Evolutionary conservation across 2,888 invertebrate genomes (phyloP), one percentile per base, ranked within the genome.

Genomic region (Phoenoteleia sp.): DNA sequence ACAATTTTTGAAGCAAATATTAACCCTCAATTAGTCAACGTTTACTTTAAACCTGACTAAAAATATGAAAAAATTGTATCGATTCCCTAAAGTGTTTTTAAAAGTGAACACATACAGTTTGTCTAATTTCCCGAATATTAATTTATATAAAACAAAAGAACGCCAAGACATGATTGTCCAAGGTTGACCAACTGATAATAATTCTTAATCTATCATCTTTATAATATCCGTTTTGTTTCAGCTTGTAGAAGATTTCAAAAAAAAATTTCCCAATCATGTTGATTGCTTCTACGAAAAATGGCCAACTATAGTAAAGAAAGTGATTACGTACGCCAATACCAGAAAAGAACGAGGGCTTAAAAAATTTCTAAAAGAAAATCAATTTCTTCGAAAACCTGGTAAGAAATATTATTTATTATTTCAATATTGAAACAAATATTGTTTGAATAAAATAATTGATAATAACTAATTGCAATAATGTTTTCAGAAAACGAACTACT

Each of bases 401-500:
- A 42, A 11, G 21, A 15, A 36, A 36, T 49, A 5, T 5, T 15
- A 7, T 42, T 15, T 15, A 42, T 42, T 42, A 42, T 42, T 15
- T 42, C 2, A 7, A 42, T 15, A 15, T 42, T 42, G 33, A 33
- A n/a, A n/a, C n/a, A n/a, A n/a, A n/a, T n/a, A n/a, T n/a, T n/a
- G n/a, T n/a, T n/a, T n/a, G 9, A 33, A 33, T 33, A 33, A 9
- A 33, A 7, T 33, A 33, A 7, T 33, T 7, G 11, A 33, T 9
- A 33, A 9, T 9, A 9, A 7, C 33, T 33, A 33, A 33, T 33
- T 33, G 9, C 9, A 2, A 2, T 39, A n/a, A 39, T 39, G 19
- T 58, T 54, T 47, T n/a, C 42, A 76, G 76, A 64, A 54, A 75
- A 76, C 13, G 58, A 56, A 17, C 25, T 23, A 27, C 25, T 69